Evolutionary conservation across 2,113 vertebrate species (phyloP), one percentile per base, ranked within the genome.

Genomic region (Notiomystis cincta): DNA sequence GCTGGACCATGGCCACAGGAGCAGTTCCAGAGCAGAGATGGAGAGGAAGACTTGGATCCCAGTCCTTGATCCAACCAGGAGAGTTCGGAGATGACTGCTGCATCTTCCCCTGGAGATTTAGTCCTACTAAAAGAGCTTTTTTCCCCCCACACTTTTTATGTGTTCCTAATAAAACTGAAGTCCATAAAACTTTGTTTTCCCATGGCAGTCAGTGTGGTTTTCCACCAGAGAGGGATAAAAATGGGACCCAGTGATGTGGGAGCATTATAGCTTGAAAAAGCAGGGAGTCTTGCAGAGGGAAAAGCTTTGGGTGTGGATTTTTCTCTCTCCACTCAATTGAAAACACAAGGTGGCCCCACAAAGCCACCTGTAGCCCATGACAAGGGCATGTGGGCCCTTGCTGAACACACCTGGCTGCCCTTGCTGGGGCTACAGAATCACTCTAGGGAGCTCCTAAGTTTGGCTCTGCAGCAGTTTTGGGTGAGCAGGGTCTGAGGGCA

Each of bases 141-240:
- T 25, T 4, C 1, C 12, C 11, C 25, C 28, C 1, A 0, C 15
- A 22, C 10, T 6, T 13, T 31, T 75, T 15, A 37, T 35, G 3
- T 38, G 17, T 37, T 94, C 48, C n/a, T 66, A n/a, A 45, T 51
- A 57, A 69, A 91, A 24, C 13, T 73, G 64, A 38, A 89, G 78
- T 56, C 40, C 14, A 2, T 51, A 22, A 71, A 64, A 6, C 19
- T 28, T 60, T 40, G 10, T 50, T 76, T 88, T 54, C 38, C 51
- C 8, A 1, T 35, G 57, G 21, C 47, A 18, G 4, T 13, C 33
- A 16, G 18, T 12, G 73, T 57, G 31, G 5, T 31, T 84, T 91
- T 42, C 40, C 37, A 60, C 45, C 33, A 47, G 54, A 47, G 24
- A 37, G 47, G 54, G 24, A 22, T 48, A 37, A 77, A 86, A 73